Percentiles rank a stretch among this genome's conserved stretches.
Evolutionary conservation across 2,113 vertebrate species (phyloP).

Genomic region (Polypterus bichir): DNA sequence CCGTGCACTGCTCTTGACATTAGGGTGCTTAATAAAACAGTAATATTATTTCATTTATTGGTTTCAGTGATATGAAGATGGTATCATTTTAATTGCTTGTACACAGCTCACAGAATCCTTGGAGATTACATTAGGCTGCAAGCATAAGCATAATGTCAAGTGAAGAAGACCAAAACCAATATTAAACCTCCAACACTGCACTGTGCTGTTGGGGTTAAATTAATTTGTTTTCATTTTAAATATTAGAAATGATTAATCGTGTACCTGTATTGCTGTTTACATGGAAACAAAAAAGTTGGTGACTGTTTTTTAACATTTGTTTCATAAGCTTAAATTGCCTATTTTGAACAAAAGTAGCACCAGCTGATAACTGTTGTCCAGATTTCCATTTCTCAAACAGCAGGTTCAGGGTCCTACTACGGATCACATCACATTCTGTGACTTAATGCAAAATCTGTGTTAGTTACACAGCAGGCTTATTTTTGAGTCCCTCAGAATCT

Average conservation of each 20-base stretch:
- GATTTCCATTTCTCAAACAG: too few relatives aligned
- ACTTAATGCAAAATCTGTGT: too few relatives aligned
- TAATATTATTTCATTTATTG: conserved; percentile 63
- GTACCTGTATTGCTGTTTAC: not conserved
- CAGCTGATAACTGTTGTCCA: too few relatives aligned
- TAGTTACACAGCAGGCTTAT: too few relatives aligned
- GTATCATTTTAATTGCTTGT: conserved; percentile 63
- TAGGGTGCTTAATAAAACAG: conserved; percentile 50
- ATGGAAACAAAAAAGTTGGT: too few relatives aligned
- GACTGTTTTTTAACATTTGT: too few relatives aligned
- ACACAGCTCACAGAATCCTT: conserved; percentile 48
- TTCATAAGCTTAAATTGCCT: too few relatives aligned
- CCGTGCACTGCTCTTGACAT: conserved; percentile 46
- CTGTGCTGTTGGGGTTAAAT: conserved; percentile 41
- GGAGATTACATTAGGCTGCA: conserved; percentile 50
- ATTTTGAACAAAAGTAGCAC: too few relatives aligned
- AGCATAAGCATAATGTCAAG: conserved; percentile 51
- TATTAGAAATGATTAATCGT: conserved; percentile 17
- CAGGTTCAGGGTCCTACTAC: too few relatives aligned
- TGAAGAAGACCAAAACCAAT: conserved; percentile 30
- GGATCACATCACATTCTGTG: too few relatives aligned
- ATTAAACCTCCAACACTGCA: conserved; percentile 29
- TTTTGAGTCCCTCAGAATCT: too few relatives aligned
- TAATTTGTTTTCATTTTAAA: conserved; percentile 40
- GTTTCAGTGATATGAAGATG: conserved; percentile 54